Percentiles rank a stretch among this genome's conserved stretches.
phyloP scores from a whole-genome alignment of 2,888 invertebrate species.

The Lasioglossum leucozonium region DNA sequence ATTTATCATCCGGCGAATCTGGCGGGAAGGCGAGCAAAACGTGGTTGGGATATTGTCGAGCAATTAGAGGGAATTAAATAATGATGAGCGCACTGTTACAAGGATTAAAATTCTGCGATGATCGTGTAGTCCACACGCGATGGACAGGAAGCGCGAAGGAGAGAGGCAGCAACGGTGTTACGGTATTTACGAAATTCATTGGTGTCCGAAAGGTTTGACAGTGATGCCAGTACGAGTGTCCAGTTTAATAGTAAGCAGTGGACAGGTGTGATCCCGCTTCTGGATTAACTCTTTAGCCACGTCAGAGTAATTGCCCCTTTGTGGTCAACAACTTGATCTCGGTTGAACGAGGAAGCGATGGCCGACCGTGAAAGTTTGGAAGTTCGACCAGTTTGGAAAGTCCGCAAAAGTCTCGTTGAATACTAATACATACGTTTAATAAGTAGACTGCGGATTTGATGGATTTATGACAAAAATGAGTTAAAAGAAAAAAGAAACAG shows the following conservation, averaged over 20 bases:
- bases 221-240: slow-evolving; percentile 4
- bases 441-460: too few relatives aligned
- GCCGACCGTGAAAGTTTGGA: background rate
- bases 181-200: slow-evolving; percentile 27
- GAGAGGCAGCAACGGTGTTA: background rate
- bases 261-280: slow-evolving; percentile 25
- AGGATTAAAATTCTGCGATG: slow-evolving; percentile 26
- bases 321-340: slow-evolving; percentile 11
- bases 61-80: background rate
- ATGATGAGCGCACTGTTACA: background rate
- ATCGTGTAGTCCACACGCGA: slow-evolving; percentile 16
- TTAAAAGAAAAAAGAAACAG: too few relatives aligned
- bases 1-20: background rate
- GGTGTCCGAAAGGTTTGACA: slow-evolving; percentile 12
- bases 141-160: background rate
- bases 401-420: background rate
- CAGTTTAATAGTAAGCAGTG: slow-evolving; percentile 18
- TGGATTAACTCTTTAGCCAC: slow-evolving; percentile 24
- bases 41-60: background rate
- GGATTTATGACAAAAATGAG: too few relatives aligned
- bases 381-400: background rate
- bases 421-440: background rate
- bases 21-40: background rate
- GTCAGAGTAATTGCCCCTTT: slow-evolving; percentile 25
- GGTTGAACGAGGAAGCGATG: background rate